phyloP scores from a whole-genome alignment of 2,797 vertebrate species.

The Eleutherodactylus coqui region DNA sequence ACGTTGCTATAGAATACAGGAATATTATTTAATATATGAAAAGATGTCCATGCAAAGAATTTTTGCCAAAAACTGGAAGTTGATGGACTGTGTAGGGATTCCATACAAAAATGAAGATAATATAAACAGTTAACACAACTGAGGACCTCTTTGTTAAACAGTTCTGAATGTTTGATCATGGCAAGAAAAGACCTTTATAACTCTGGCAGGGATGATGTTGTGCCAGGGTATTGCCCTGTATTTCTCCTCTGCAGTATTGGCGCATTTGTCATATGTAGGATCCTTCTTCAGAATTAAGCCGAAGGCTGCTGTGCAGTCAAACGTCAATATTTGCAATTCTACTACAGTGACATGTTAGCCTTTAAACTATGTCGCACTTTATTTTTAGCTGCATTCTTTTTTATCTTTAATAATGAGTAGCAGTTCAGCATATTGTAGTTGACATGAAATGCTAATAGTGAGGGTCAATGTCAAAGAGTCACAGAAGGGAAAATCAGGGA shows the following conservation, averaged over 20 bases:
- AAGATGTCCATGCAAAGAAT: no score
- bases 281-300: not conserved
- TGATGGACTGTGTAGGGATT: not conserved
- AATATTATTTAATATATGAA: no score
- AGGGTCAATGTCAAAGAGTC: not conserved
- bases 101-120: not conserved
- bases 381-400: not conserved
- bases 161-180: not conserved
- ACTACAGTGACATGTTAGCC: not conserved
- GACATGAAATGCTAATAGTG: constrained; percentile 10
- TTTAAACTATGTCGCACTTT: not conserved
- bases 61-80: not conserved
- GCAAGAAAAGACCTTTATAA: not conserved
- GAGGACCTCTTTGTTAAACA: not conserved
- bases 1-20: no score
- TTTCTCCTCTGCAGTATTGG: not conserved
- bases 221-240: not conserved
- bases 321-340: not conserved
- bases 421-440: constrained; percentile 22
- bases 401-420: constrained; percentile 1
- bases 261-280: not conserved
- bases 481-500: not conserved
- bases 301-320: not conserved
- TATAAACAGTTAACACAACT: not conserved
- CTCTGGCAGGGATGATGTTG: not conserved